These are phyloP conservation scores for Adelosebastes latens DNA, from an alignment of 2,797 vertebrate species.

Conservation along the genomic window DNA sequence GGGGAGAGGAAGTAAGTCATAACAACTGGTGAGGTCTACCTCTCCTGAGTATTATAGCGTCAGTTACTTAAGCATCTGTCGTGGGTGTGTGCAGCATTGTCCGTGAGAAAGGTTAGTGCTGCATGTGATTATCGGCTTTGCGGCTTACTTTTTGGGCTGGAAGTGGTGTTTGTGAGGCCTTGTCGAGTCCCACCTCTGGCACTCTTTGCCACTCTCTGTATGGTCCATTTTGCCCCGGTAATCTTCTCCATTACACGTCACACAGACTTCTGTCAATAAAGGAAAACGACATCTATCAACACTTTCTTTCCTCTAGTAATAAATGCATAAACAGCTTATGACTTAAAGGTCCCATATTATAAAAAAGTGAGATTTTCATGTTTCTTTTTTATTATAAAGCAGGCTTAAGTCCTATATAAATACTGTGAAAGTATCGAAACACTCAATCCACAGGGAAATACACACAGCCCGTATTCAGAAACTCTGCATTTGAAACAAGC, in stretches of 20 bases:
- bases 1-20: constrained; percentile 30
- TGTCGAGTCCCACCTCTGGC: constrained; percentile 94
- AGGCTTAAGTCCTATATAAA: no score
- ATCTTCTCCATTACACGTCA: constrained; percentile 93
- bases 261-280: constrained; percentile 88
- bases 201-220: constrained; percentile 92
- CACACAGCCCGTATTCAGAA: neutral
- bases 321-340: neutral
- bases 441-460: neutral
- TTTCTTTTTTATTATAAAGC: no score
- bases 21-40: constrained; percentile 52
- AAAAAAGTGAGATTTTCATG: no score
- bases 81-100: constrained; percentile 50
- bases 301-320: neutral
- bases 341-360: neutral
- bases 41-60: constrained; percentile 43
- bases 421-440: no score
- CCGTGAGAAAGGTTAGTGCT: constrained; percentile 36
- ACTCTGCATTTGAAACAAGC: no score
- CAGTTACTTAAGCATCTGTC: constrained; percentile 56
- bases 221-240: constrained; percentile 94
- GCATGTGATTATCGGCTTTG: constrained; percentile 31
- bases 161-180: constrained; percentile 91
- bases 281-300: constrained; percentile 6
- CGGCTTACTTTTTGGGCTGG: constrained; percentile 91